These are phyloP conservation scores for Drosophila anomelani DNA, from an alignment of 2,888 invertebrate genomes.

Conservation along the genomic window DNA sequence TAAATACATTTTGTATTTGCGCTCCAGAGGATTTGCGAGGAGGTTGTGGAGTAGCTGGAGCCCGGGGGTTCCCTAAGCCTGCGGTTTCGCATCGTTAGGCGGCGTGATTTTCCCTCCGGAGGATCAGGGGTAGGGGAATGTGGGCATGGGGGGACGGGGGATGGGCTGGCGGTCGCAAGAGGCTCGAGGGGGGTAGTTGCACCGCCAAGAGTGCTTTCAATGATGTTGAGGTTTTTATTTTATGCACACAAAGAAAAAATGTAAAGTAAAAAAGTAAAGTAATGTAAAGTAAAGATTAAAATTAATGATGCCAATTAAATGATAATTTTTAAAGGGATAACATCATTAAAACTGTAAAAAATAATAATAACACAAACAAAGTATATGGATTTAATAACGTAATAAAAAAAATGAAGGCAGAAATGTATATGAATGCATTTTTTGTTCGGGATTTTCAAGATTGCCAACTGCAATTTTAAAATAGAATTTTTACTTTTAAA, in stretches of 20 bases:
- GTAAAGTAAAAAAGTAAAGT: no score
- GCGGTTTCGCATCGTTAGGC: conserved; percentile 38
- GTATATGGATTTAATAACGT: neutral
- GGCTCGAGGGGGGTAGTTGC: neutral
- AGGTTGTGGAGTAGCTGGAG: neutral
- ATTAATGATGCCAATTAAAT: no score
- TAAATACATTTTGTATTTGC: conserved; percentile 45
- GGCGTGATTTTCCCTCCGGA: conserved; percentile 41
- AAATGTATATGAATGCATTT: neutral
- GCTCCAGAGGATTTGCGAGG: conserved; percentile 5
- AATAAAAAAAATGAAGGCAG: neutral
- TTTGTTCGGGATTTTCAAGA: neutral
- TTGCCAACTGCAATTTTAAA: no score
- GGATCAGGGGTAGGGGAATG: neutral
- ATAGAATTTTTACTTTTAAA: no score
- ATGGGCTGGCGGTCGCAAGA: neutral
- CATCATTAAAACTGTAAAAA: neutral
- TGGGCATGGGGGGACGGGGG: neutral
- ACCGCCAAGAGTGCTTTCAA: conserved; percentile 24
- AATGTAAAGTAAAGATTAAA: no score
- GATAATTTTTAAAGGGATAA: neutral
- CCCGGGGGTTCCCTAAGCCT: conserved; percentile 13
- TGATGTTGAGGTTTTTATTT: conserved; percentile 36
- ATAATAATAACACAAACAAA: neutral
- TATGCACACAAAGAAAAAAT: neutral